Conservation (phyloP, 2,113 vertebrate genomes). For the Rhea americana region DNA sequence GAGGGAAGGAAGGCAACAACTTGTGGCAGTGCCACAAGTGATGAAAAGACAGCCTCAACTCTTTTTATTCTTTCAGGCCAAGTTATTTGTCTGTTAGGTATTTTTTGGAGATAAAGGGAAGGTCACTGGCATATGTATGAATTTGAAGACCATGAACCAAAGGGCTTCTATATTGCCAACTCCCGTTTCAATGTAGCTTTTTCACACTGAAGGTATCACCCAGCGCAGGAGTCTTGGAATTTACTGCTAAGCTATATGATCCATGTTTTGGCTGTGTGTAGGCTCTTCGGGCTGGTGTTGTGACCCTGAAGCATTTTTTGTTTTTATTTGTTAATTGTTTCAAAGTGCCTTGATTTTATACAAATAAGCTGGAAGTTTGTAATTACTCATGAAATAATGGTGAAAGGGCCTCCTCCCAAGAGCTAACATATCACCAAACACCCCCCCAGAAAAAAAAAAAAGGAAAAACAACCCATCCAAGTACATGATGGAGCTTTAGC, state of each 20-base stretch:
- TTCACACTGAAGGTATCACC: not conserved
- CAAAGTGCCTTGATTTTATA: not conserved
- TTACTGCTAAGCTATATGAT: not conserved
- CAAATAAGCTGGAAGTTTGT: not conserved
- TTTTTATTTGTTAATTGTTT: not conserved
- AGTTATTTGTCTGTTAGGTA: not conserved
- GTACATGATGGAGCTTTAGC: not conserved
- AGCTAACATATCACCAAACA: not conserved
- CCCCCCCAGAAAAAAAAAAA: not conserved
- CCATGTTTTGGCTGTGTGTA: not conserved
- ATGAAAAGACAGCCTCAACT: not conserved
- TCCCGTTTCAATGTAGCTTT: not conserved
- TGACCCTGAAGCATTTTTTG: not conserved
- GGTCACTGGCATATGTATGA: not conserved
- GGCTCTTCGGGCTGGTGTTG: not conserved
- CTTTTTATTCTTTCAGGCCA: not conserved
- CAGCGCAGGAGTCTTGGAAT: not conserved
- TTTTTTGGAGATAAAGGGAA: not conserved
- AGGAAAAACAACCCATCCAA: not conserved
- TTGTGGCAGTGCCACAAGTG: not conserved
- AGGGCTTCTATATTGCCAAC: not conserved
- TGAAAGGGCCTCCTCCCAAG: not conserved
- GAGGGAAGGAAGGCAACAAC: not conserved
- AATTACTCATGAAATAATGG: fast-evolving
- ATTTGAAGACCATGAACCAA: not conserved